Percentiles rank a stretch among this genome's conserved stretches.
Conservation (phyloP, 2,797 vertebrate genomes). For the Galagoides demidoff region DNA sequence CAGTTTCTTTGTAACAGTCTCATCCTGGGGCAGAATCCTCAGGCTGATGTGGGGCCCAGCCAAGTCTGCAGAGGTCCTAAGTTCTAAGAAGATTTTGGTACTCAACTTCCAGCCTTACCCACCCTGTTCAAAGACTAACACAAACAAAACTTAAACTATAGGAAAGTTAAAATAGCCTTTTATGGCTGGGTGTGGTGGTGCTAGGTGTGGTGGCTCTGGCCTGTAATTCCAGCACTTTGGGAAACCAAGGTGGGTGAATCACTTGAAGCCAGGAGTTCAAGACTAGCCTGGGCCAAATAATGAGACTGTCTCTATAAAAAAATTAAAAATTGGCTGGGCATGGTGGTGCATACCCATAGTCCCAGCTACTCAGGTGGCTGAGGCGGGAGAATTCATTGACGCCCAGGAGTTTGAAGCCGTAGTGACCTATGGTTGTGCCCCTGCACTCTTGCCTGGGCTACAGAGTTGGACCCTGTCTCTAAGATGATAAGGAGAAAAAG, state of each 20-base stretch:
- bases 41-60: rapidly evolving
- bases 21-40: not conserved
- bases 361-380: not conserved
- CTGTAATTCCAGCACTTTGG: not conserved
- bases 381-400: not conserved
- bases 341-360: not conserved
- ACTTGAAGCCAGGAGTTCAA: not conserved
- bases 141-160: not conserved
- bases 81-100: not conserved
- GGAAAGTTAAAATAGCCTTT: not conserved
- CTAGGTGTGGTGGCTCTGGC: not conserved
- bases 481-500: not conserved
- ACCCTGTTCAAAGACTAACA: not conserved
- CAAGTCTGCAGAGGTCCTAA: not conserved
- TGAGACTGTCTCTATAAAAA: not conserved
- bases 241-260: not conserved
- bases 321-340: not conserved
- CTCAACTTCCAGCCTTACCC: not conserved
- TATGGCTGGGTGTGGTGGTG: not conserved
- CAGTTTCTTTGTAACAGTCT: not conserved
- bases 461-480: not conserved
- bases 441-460: not conserved
- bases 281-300: not conserved
- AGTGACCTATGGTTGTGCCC: not conserved
- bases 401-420: not conserved